phyloP scores from a whole-genome alignment of 2,888 invertebrate species.

The Ecliptopera silaceata region DNA sequence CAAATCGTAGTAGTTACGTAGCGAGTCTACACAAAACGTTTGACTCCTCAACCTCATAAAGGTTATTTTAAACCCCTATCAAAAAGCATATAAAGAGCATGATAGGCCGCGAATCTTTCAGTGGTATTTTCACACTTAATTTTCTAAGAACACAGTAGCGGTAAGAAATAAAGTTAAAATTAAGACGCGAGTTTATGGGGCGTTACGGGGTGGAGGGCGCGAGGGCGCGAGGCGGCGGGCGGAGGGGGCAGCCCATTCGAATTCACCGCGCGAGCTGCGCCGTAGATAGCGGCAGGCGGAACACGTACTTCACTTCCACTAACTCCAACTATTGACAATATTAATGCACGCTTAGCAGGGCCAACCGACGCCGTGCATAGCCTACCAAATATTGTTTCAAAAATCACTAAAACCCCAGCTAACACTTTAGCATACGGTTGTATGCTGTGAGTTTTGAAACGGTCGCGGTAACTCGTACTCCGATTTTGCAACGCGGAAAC shows the following conservation, averaged over 20 bases:
- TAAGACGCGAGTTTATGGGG: constrained; percentile 83
- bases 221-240: constrained; percentile 45
- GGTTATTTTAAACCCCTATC: constrained; percentile 15
- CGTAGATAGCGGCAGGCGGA: constrained; percentile 82
- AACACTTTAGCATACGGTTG: not conserved
- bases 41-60: not conserved
- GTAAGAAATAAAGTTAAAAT: constrained; percentile 83
- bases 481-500: constrained; percentile 39
- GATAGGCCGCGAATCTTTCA: constrained; percentile 66
- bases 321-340: constrained; percentile 83
- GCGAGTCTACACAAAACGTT: not conserved
- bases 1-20: not conserved
- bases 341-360: constrained; percentile 81
- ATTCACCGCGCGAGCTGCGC: constrained; percentile 79
- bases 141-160: constrained; percentile 77
- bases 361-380: constrained; percentile 70
- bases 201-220: constrained; percentile 74
- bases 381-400: constrained; percentile 62
- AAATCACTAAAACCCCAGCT: constrained; percentile 35
- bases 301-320: constrained; percentile 83
- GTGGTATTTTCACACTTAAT: constrained; percentile 80
- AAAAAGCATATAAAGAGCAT: constrained; percentile 40
- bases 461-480: constrained; percentile 33
- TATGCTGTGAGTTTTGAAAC: not conserved
- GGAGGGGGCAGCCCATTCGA: constrained; percentile 65